A percentile compares a stretch with the other conserved stretches of the same genome.
phyloP scores from a whole-genome alignment of 2,888 invertebrate genomes.

The Trisateles emortualis region DNA sequence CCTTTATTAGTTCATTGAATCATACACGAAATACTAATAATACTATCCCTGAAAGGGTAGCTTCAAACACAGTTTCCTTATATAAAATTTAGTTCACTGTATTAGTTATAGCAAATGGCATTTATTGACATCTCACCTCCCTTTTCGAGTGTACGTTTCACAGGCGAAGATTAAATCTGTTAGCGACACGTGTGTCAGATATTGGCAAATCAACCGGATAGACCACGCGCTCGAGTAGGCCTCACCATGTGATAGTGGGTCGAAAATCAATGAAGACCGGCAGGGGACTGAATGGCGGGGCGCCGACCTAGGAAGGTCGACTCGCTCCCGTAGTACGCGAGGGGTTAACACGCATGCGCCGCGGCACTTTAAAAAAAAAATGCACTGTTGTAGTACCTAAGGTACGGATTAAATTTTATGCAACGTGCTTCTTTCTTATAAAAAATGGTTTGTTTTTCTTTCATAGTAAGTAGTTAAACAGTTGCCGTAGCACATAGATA shows the following conservation, averaged over 20 bases:
- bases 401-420: neutral
- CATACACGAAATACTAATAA: slow-evolving; percentile 20
- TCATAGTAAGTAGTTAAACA: too few relatives aligned
- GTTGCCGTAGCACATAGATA: too few relatives aligned
- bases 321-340: slow-evolving; percentile 75
- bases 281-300: slow-evolving; percentile 76
- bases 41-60: slow-evolving; percentile 29
- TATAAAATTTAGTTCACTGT: neutral
- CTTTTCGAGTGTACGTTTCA: slow-evolving; percentile 16
- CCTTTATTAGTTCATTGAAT: slow-evolving; percentile 26
- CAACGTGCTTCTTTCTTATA: neutral
- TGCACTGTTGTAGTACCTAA: slow-evolving; percentile 13
- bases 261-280: slow-evolving; percentile 80
- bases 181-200: slow-evolving; percentile 53
- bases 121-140: slow-evolving; percentile 11
- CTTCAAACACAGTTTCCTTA: slow-evolving; percentile 22
- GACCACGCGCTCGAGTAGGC: slow-evolving; percentile 65
- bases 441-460: too few relatives aligned
- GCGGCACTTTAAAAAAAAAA: slow-evolving; percentile 20
- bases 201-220: slow-evolving; percentile 62
- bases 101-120: neutral
- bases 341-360: slow-evolving; percentile 75
- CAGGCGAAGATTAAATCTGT: slow-evolving; percentile 5
- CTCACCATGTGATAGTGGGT: slow-evolving; percentile 64
- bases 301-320: slow-evolving; percentile 82